These are phyloP conservation scores for Araneus ventricosus DNA, from an alignment of 1,140 invertebrate species.

Conservation along the genomic window DNA sequence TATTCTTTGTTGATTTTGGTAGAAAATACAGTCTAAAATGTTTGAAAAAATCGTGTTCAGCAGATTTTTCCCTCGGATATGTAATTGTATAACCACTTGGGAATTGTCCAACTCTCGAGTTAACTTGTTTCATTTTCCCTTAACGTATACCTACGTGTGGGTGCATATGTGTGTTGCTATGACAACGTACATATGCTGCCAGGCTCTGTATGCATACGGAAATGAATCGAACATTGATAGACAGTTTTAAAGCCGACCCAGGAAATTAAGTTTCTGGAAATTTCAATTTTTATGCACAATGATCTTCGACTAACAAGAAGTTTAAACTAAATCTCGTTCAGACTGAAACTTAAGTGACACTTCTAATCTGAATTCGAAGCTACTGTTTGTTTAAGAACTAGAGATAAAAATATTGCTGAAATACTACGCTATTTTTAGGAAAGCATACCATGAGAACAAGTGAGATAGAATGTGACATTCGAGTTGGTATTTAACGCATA, in stretches of 20 bases:
- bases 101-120: not conserved
- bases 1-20: too few relatives aligned
- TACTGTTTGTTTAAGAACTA: not conserved
- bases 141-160: too few relatives aligned
- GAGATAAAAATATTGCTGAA: not conserved
- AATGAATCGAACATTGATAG: slow-evolving; percentile 11
- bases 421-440: not conserved
- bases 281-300: slow-evolving; percentile 9
- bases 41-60: not conserved
- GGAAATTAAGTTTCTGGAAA: slow-evolving; percentile 9
- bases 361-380: not conserved
- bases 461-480: too few relatives aligned
- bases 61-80: not conserved
- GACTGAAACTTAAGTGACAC: not conserved
- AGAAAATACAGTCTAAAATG: too few relatives aligned
- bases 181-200: not conserved
- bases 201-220: not conserved
- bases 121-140: not conserved
- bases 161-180: not conserved
- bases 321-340: not conserved
- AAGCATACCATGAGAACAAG: not conserved
- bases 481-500: too few relatives aligned
- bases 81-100: not conserved
- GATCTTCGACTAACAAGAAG: not conserved
- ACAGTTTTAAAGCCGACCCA: not conserved